Evolutionary conservation across 2,888 invertebrate species (phyloP), one percentile per base, ranked within the genome.

Genomic region (Quadriops clusia): DNA sequence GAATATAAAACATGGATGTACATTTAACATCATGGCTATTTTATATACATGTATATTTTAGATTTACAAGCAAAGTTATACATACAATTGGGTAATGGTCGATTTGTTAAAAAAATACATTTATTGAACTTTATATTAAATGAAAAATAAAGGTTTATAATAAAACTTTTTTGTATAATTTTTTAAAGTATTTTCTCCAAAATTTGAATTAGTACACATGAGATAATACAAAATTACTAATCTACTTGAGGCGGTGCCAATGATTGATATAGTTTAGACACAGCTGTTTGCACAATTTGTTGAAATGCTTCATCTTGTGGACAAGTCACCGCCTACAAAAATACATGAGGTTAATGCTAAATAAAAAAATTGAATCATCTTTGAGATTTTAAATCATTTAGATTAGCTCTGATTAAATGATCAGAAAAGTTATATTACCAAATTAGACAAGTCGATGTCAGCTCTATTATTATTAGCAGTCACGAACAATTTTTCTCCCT

Each of bases 401-500:
- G 23, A 16, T 28, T 23, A 28, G 27, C 17, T 25, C 26, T 22
- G 8, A 16, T 22, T 22, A 28, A 23, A 20, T 15, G 26, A 23
- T 16, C 13, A 13, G 12, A n/a, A 3, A 25, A 23, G 23, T 24
- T 13, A 33, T 54, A 62, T 58, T 53, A 80, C 81, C 68, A 93
- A 65, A 39, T 71, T 80, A 14, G 75, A 62, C 18, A 94, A 63
- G 60, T 94, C 86, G 34, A 95, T 84, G 48, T 83, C 76, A 0
- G 91, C 94, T 12, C 74, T 72, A 45, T 84, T 85, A 7, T 77
- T 80, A 51, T 86, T 83, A 0, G 95, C 86, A 0, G 75, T 78
- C 0, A 95, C 83, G 42, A 81, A 76, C 27, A 94, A 60, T 45
- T 79, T 76, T 50, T 94, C 91, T 0, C 89, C 90, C 56, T 87